Evolutionary conservation across 2,113 vertebrate species (phyloP).

Genomic region (Condylura cristata): DNA sequence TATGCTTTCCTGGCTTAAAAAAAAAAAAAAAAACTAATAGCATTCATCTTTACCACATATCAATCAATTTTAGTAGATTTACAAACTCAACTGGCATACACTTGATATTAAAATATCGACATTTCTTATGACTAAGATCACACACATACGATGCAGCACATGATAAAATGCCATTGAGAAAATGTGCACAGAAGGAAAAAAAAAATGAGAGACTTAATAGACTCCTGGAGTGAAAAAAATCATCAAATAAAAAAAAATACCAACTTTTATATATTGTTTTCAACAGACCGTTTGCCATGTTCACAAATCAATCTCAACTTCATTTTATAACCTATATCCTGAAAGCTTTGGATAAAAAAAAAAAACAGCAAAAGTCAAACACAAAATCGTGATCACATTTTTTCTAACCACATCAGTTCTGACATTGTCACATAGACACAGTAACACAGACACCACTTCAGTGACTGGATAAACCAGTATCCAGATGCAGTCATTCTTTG

Average conservation of each 20-base stretch:
- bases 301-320: background rate
- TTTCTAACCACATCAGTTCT: background rate
- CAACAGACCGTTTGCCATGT: slow-evolving; percentile 12
- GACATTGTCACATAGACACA: background rate
- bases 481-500: background rate
- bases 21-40: slow-evolving; percentile 64
- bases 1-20: slow-evolving; percentile 62
- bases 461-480: background rate
- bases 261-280: background rate
- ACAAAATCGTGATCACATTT: background rate
- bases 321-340: slow-evolving; percentile 26
- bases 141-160: background rate
- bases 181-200: background rate
- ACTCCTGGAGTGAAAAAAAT: background rate
- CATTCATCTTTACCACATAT: slow-evolving; percentile 55
- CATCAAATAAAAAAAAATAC: slow-evolving; percentile 14
- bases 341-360: background rate
- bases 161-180: slow-evolving; percentile 20
- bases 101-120: slow-evolving; percentile 53
- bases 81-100: slow-evolving; percentile 45
- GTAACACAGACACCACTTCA: background rate
- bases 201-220: background rate
- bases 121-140: slow-evolving; percentile 35
- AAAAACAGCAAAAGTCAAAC: background rate
- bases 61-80: slow-evolving; percentile 52